Evolutionary conservation across 1,140 invertebrate species (phyloP), one percentile per base, ranked within the genome.

Genomic region (Drosophila quadrilineata): DNA sequence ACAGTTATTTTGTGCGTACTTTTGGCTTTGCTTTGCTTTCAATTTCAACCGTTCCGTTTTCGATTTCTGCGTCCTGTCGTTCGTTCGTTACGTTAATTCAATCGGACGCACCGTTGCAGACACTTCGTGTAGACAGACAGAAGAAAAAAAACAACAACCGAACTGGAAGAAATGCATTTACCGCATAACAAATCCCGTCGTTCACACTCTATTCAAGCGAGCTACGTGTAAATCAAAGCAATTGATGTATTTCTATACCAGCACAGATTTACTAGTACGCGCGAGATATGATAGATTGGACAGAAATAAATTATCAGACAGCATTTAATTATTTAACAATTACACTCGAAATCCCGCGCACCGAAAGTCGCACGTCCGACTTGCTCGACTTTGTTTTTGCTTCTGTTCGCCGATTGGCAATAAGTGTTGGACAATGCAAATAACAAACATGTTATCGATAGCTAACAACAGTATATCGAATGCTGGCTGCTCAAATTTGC

Each of bases 81-180:
- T 63, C 59, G 49, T 40, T 49, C 22, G 24, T 48, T 31, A 24
- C 52, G 36, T 45, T 28, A 40, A 62, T 60, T 66, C 31, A 50
- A 58, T 41, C 33, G 31, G 59, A 46, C 12, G 41, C 31, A 28
- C 33, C n/a, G n/a, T n/a, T n/a, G 21, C 21, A 31, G 33, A 43
- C 38, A 48, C 60, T 66, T 71, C 73, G 48, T 28, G 58, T 41
- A 64, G 75, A 58, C 56, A 75, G n/a, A n/a, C n/a, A n/a, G 50
- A 52, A 31, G 75, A 71, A 63, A 74, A 43, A 71, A 65, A 77
- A 60, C 36, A 49, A 22, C 22, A 59, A 48, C 36, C 46, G 46
- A 59, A 36, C 21, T 59, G 33, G 21, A 40, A 33, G 36, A 41
- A 59, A 35, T 59, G 54, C 45, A 65, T 22, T 65, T 58, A 36